Conservation (phyloP, 1,140 invertebrate species). For the Ceratosolen fusciceps region DNA sequence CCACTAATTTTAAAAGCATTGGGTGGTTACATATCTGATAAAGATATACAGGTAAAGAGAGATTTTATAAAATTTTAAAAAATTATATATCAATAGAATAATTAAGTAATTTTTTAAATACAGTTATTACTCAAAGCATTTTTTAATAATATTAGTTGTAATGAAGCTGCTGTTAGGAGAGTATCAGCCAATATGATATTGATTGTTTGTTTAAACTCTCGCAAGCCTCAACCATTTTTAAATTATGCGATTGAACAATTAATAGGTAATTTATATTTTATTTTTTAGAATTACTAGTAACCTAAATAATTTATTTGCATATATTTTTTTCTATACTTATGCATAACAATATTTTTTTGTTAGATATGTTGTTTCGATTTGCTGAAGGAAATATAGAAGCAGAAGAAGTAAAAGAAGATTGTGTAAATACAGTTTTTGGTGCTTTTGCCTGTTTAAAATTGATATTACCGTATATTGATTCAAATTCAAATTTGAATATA, state of each 20-base stretch:
- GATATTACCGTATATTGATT: slow-evolving; percentile 74
- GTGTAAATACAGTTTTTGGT: slow-evolving; percentile 74
- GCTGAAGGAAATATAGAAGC: slow-evolving; percentile 69
- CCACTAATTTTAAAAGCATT: slow-evolving; percentile 79
- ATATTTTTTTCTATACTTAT: slow-evolving; percentile 4
- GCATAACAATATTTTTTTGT: slow-evolving; percentile 58
- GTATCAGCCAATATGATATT: slow-evolving; percentile 78
- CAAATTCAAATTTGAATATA: slow-evolving; percentile 49
- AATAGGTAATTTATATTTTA: slow-evolving; percentile 65
- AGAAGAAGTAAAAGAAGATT: slow-evolving; percentile 56
- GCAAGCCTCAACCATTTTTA: slow-evolving; percentile 76
- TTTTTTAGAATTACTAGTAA: slow-evolving; percentile 50
- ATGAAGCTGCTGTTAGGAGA: slow-evolving; percentile 75
- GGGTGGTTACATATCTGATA: slow-evolving; percentile 82
- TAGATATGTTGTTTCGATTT: slow-evolving; percentile 70
- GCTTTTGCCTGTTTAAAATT: slow-evolving; percentile 77
- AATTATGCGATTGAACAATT: slow-evolving; percentile 74
- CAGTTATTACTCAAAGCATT: slow-evolving; percentile 78
- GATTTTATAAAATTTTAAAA: slow-evolving; percentile 24
- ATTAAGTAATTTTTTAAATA: slow-evolving; percentile 29
- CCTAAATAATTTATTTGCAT: neutral
- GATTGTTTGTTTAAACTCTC: slow-evolving; percentile 76
- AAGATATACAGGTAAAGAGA: slow-evolving; percentile 77
- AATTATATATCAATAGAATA: slow-evolving; percentile 14
- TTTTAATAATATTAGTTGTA: slow-evolving; percentile 76